Conservation (phyloP, 2,113 vertebrate genomes). For the Antechinus stuartii region DNA sequence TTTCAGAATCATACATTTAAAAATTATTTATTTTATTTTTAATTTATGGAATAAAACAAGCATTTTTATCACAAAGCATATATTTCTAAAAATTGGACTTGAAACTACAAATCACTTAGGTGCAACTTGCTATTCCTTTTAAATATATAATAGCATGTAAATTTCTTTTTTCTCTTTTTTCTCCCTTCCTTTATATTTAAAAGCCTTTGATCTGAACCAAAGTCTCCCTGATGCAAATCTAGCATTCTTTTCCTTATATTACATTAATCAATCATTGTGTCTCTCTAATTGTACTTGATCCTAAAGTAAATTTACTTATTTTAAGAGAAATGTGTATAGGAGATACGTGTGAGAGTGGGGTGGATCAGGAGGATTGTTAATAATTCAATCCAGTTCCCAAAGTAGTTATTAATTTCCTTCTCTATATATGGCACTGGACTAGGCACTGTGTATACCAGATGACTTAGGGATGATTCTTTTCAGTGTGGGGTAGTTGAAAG, state of each 20-base stretch:
- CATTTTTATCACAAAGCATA: background rate
- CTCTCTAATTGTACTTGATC: background rate
- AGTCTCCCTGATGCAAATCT: background rate
- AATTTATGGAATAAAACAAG: background rate
- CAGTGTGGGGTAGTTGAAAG: background rate
- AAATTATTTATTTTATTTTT: background rate
- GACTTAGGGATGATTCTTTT: background rate
- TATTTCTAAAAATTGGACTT: background rate
- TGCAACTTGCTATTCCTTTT: background rate
- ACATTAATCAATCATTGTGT: background rate
- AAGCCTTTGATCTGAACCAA: background rate
- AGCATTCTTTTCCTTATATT: background rate
- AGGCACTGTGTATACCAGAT: background rate
- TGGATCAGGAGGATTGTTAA: background rate
- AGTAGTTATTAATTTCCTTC: background rate
- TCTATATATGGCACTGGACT: background rate
- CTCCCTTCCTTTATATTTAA: background rate
- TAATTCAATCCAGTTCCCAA: background rate
- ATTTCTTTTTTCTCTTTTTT: background rate
- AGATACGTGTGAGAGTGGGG: background rate
- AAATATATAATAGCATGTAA: background rate
- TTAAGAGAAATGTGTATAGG: background rate
- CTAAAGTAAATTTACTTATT: background rate
- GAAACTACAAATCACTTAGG: background rate
- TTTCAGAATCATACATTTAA: background rate